A percentile compares a stretch with the other conserved stretches of the same genome.
These are phyloP conservation scores for Danio choprae DNA, from an alignment of 2,797 vertebrate species.

Conservation along the genomic window DNA sequence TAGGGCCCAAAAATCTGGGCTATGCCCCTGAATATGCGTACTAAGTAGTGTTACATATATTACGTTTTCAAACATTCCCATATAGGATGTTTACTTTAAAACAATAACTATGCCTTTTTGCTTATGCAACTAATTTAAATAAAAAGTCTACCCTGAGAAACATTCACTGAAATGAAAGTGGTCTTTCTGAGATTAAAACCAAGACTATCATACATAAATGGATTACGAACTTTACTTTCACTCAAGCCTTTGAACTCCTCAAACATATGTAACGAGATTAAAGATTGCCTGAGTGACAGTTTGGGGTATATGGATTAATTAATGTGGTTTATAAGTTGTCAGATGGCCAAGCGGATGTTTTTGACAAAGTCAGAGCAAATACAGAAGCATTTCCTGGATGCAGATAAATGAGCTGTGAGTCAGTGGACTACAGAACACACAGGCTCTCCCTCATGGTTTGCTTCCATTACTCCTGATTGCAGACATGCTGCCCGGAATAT, in stretches of 20 bases:
- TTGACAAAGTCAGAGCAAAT: slow-evolving; percentile 36
- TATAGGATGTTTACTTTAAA: no score
- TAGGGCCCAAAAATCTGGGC: no score
- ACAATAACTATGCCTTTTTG: no score
- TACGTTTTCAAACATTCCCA: no score
- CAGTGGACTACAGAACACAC: slow-evolving; percentile 24
- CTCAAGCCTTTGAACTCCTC: slow-evolving; percentile 9
- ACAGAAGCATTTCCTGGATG: slow-evolving; percentile 25
- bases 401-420: slow-evolving; percentile 35
- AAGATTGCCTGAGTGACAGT: slow-evolving; percentile 39
- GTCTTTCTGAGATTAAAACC: no score
- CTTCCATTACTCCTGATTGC: slow-evolving; percentile 47
- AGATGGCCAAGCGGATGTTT: slow-evolving; percentile 29
- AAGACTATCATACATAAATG: background rate
- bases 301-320: slow-evolving; percentile 36
- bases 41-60: no score
- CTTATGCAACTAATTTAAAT: no score
- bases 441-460: slow-evolving; percentile 18
- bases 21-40: no score
- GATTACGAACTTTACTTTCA: slow-evolving; percentile 11
- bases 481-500: slow-evolving; percentile 30
- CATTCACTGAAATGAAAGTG: no score
- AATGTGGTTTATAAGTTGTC: slow-evolving; percentile 36
- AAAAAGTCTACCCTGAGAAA: no score
- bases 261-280: slow-evolving; percentile 34